Evolutionary conservation across 2,797 vertebrate genomes (phyloP).

Genomic region (Lemur catta): DNA sequence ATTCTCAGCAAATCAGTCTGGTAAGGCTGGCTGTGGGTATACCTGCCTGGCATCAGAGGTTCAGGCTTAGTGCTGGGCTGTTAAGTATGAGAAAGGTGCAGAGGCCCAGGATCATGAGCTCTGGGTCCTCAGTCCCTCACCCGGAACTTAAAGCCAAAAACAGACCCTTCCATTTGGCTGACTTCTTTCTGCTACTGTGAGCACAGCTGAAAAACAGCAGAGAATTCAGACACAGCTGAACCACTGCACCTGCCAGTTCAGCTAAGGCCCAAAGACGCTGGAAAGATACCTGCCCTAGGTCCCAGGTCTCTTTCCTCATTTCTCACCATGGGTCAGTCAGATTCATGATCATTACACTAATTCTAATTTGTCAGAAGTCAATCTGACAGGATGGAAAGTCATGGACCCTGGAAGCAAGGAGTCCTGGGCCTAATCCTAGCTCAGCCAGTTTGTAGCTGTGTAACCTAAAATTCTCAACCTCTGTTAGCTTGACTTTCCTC

Average conservation of each 20-base stretch:
- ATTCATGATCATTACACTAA: not conserved
- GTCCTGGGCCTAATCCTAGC: not conserved
- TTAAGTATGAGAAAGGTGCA: not conserved
- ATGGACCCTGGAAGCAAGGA: not conserved
- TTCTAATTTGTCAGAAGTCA: not conserved
- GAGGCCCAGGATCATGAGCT: not conserved
- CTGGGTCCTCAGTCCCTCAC: not conserved
- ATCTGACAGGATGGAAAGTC: not conserved
- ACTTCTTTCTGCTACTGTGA: not conserved
- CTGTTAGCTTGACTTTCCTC: not conserved
- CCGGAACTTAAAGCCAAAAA: not conserved
- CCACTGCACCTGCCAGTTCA: not conserved
- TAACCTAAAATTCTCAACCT: not conserved
- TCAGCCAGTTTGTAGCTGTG: not conserved
- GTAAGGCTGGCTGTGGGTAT: not conserved
- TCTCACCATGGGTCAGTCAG: not conserved
- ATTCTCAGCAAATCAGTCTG: slow-evolving; percentile 45
- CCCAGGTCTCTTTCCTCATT: not conserved
- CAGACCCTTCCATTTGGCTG: not conserved
- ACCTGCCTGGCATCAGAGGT: not conserved
- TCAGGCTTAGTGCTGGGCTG: not conserved
- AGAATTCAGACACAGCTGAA: not conserved
- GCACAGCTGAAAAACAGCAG: not conserved
- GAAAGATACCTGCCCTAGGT: not conserved
- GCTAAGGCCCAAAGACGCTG: not conserved